These are phyloP conservation scores for Hemaris fuciformis DNA, from an alignment of 2,888 invertebrate species.

Conservation along the genomic window DNA sequence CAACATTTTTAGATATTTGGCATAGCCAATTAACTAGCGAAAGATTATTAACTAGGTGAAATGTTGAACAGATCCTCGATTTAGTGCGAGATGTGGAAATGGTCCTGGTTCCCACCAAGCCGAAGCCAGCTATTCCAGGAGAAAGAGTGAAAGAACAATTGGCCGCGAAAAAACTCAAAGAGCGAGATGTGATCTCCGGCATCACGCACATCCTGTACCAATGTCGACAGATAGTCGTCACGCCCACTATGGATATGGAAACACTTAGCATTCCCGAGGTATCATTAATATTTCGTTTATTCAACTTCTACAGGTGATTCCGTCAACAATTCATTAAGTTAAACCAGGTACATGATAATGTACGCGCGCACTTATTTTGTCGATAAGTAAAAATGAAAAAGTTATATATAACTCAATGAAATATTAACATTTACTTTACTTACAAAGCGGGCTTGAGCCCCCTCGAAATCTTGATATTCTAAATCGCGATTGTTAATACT, in stretches of 20 bases:
- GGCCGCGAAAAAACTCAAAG: neutral
- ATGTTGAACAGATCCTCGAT: neutral
- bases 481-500: too few relatives aligned
- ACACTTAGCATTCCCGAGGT: neutral
- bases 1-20: neutral
- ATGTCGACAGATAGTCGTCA: neutral
- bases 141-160: neutral
- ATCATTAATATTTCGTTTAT: neutral
- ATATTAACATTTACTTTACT: too few relatives aligned
- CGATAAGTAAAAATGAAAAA: too few relatives aligned
- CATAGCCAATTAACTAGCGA: neutral
- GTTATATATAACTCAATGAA: too few relatives aligned
- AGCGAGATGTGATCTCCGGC: neutral
- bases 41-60: neutral
- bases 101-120: neutral
- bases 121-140: neutral
- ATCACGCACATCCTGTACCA: neutral
- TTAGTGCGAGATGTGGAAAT: neutral
- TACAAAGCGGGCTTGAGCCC: too few relatives aligned
- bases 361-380: too few relatives aligned
- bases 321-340: too few relatives aligned
- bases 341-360: too few relatives aligned
- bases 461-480: too few relatives aligned
- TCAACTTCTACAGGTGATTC: neutral
- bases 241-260: neutral